Percentiles rank a stretch among this genome's conserved stretches.
Evolutionary conservation across 2,113 vertebrate genomes (phyloP).

Genomic region (Charadrius vociferus): DNA sequence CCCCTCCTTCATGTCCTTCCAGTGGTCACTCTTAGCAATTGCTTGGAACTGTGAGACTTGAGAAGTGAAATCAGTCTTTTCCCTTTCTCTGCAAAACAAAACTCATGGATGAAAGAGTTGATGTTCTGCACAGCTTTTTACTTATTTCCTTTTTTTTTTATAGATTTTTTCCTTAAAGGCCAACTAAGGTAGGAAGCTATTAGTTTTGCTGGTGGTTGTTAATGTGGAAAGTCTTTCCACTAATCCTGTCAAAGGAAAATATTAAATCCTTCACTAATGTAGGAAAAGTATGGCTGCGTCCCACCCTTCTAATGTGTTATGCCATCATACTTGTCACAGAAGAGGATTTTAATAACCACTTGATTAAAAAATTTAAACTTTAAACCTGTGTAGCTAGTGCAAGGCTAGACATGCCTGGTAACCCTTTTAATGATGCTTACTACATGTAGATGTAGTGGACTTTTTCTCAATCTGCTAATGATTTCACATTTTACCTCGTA

Average conservation of each 20-base stretch:
- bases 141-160: not conserved
- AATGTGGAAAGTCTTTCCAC: conserved; percentile 47
- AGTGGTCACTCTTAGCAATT: not conserved
- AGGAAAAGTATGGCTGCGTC: not conserved
- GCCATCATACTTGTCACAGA: not conserved
- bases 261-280: conserved; percentile 28
- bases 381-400: not conserved
- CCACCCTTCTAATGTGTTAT: conserved; percentile 12
- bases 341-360: conserved; percentile 5
- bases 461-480: conserved; percentile 27
- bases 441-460: conserved; percentile 5
- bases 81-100: not conserved
- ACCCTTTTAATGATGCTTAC: conserved; percentile 27
- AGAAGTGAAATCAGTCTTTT: not conserved
- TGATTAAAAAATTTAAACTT: not conserved
- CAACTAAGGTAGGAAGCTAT: conserved; percentile 50
- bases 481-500: not conserved
- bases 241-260: conserved; percentile 14
- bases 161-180: conserved; percentile 30
- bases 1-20: not conserved
- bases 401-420: not conserved
- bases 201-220: not conserved
- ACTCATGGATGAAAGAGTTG: not conserved
- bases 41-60: not conserved
- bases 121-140: not conserved